phyloP scores from a whole-genome alignment of 1,140 invertebrate species.

The Sitophilus oryzae region DNA sequence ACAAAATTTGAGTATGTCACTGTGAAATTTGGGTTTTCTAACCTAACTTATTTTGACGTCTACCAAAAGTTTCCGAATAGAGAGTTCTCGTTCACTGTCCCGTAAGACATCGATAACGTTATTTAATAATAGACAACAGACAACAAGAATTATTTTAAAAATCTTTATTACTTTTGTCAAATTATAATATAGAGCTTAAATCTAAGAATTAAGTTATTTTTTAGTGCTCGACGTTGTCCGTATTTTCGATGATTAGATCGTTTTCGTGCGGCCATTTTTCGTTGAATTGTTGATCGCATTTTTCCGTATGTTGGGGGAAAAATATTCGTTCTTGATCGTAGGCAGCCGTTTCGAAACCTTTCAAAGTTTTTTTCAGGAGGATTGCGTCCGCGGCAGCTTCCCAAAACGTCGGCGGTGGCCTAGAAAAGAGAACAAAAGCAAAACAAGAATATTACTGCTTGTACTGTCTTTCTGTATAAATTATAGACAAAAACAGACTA shows the following conservation, averaged over 20 bases:
- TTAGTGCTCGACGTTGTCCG: conserved; percentile 2
- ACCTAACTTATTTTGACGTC: too few relatives aligned
- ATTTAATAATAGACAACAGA: too few relatives aligned
- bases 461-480: neutral
- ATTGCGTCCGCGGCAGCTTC: conserved; percentile 38
- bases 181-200: too few relatives aligned
- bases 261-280: conserved; percentile 14
- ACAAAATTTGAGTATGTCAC: too few relatives aligned
- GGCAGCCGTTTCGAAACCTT: conserved; percentile 11
- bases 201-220: too few relatives aligned
- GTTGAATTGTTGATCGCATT: conserved; percentile 4
- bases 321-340: conserved; percentile 13
- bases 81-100: too few relatives aligned
- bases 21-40: too few relatives aligned
- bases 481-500: too few relatives aligned
- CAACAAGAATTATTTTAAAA: too few relatives aligned
- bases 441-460: neutral
- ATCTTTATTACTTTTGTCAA: too few relatives aligned
- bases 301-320: neutral
- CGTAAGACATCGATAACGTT: too few relatives aligned
- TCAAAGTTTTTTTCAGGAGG: conserved; percentile 24
- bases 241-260: conserved; percentile 21
- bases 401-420: conserved; percentile 33
- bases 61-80: too few relatives aligned
- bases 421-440: conserved; percentile 6